A percentile compares a stretch with the other conserved stretches of the same genome.
phyloP scores from a whole-genome alignment of 2,113 vertebrate genomes.

The Sander lucioperca region DNA sequence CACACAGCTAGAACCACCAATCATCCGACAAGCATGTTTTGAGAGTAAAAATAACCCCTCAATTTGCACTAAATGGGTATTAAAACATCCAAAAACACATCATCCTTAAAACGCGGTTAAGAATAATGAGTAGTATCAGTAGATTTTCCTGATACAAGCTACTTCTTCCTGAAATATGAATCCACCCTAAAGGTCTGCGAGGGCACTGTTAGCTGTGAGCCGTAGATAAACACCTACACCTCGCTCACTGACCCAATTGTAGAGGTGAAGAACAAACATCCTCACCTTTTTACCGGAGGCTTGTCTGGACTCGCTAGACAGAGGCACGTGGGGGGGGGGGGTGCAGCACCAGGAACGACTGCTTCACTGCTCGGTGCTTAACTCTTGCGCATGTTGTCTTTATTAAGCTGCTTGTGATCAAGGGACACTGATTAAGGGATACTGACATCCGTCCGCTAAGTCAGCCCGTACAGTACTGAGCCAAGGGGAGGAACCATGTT shows the following conservation, averaged over 20 bases:
- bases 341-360: neutral
- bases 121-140: neutral
- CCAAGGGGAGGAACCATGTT: neutral
- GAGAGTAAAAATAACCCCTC: neutral
- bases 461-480: neutral
- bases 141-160: neutral
- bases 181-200: slow-evolving; percentile 4
- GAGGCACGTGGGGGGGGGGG: slow-evolving; percentile 11
- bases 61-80: neutral
- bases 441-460: neutral
- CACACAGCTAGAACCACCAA: slow-evolving; percentile 14
- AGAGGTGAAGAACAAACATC: slow-evolving; percentile 63
- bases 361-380: neutral
- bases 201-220: slow-evolving; percentile 21
- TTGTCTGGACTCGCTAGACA: slow-evolving; percentile 62
- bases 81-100: neutral
- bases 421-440: slow-evolving; percentile 29
- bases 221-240: slow-evolving; percentile 45
- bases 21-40: slow-evolving; percentile 8
- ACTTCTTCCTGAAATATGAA: slow-evolving; percentile 1
- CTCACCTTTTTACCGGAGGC: slow-evolving; percentile 62
- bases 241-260: slow-evolving; percentile 66
- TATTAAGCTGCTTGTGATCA: slow-evolving; percentile 41
- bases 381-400: slow-evolving; percentile 25
- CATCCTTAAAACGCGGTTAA: neutral